Evolutionary conservation across 2,888 invertebrate species (phyloP).

Genomic region (Agrochola lota): DNA sequence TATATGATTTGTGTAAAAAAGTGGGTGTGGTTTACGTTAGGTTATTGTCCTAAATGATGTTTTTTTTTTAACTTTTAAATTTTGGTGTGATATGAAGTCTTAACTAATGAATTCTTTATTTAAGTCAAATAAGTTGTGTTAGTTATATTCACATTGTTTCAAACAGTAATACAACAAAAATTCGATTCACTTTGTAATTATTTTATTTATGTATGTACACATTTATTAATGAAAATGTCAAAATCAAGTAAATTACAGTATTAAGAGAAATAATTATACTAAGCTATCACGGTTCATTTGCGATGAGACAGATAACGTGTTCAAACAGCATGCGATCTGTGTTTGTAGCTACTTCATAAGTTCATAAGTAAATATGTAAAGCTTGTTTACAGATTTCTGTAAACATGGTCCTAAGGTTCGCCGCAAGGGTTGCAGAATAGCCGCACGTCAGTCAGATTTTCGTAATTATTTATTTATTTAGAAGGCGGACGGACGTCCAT

Average conservation of each 20-base stretch:
- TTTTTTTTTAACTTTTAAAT: not conserved
- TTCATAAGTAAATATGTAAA: conserved; percentile 4
- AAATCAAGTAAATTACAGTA: not conserved
- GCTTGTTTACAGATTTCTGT: conserved; percentile 20
- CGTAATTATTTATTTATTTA: conserved; percentile 67
- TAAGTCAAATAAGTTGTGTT: not conserved
- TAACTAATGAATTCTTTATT: conserved; percentile 7
- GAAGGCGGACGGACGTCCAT: conserved; percentile 71
- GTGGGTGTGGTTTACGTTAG: not conserved
- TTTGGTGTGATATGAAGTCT: not conserved
- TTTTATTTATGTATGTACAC: not conserved
- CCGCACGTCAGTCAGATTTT: conserved; percentile 52
- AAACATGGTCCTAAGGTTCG: conserved; percentile 10
- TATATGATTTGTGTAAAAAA: no score
- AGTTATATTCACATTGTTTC: conserved; percentile 23
- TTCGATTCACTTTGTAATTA: not conserved
- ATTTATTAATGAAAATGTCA: not conserved
- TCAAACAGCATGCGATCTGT: conserved; percentile 28
- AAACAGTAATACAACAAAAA: not conserved
- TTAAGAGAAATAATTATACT: not conserved
- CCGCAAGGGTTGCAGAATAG: conserved; percentile 12
- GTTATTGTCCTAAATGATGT: not conserved
- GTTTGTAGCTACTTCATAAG: conserved; percentile 6
- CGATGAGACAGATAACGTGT: conserved; percentile 17
- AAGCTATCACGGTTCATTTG: conserved; percentile 32